phyloP scores from a whole-genome alignment of 2,888 invertebrate species.

The Perizoma affinitatum region DNA sequence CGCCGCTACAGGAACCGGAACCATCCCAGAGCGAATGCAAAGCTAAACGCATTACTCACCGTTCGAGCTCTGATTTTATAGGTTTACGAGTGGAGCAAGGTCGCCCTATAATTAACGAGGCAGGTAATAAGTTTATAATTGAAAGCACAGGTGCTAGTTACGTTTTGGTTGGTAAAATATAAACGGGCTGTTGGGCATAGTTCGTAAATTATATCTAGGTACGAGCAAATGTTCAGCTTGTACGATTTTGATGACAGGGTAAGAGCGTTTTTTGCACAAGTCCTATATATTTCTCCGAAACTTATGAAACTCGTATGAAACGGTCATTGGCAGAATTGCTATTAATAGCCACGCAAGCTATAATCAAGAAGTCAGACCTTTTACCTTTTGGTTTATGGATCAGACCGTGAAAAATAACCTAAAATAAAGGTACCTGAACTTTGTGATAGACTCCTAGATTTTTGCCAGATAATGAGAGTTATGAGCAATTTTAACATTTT shows the following conservation, averaged over 20 bases:
- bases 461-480: too few relatives aligned
- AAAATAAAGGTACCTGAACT: too few relatives aligned
- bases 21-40: constrained; percentile 22
- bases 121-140: neutral
- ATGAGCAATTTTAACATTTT: too few relatives aligned
- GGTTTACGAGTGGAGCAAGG: constrained; percentile 1
- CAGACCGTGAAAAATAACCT: too few relatives aligned
- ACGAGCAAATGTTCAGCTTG: neutral
- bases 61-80: constrained; percentile 11
- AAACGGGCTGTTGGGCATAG: neutral
- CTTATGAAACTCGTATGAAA: too few relatives aligned
- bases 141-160: neutral
- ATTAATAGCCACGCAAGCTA: too few relatives aligned
- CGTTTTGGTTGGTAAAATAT: neutral
- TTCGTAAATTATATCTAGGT: too few relatives aligned
- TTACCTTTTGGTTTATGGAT: too few relatives aligned
- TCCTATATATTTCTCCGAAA: too few relatives aligned
- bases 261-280: neutral
- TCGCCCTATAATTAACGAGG: constrained; percentile 1
- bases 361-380: too few relatives aligned
- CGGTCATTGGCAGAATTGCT: too few relatives aligned
- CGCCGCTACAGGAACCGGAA: constrained; percentile 13
- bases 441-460: too few relatives aligned
- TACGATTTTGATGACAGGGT: neutral
- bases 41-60: constrained; percentile 21